Conservation (phyloP, 2,113 vertebrate species). For the Chaetodon trifascialis region DNA sequence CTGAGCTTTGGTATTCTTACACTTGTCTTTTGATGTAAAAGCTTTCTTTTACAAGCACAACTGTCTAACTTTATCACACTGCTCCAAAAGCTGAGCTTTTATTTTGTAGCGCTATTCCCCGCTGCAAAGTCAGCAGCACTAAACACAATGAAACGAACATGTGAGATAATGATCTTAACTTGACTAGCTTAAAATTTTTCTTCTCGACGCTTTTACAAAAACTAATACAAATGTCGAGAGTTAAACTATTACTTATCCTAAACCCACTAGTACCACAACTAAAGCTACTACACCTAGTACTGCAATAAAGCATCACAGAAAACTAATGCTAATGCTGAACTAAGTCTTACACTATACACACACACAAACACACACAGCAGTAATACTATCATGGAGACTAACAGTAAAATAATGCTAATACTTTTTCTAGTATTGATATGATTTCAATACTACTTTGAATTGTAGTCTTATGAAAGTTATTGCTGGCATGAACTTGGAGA, state of each 20-base stretch:
- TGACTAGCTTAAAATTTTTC: no score
- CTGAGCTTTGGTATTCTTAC: background rate
- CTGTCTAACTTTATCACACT: background rate
- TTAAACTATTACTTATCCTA: background rate
- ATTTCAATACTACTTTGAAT: background rate
- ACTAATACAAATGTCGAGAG: background rate
- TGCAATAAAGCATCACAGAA: no score
- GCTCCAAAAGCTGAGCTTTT: conserved; percentile 34
- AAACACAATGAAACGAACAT: conserved; percentile 24
- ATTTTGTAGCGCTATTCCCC: conserved; percentile 7
- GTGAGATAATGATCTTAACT: background rate
- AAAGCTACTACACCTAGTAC: background rate
- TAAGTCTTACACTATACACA: no score
- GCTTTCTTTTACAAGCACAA: background rate
- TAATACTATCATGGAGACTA: no score
- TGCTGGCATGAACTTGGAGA: background rate
- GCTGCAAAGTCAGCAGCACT: conserved; percentile 41
- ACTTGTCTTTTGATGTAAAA: background rate
- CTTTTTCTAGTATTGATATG: no score
- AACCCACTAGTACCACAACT: background rate
- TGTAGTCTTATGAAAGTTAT: background rate
- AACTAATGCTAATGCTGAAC: background rate
- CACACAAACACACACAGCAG: no score
- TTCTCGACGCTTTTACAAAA: no score
- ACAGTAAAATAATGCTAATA: no score